Evolutionary conservation across 2,797 vertebrate species (phyloP), one percentile per base, ranked within the genome.

Genomic region (Silurus aristotelis): DNA sequence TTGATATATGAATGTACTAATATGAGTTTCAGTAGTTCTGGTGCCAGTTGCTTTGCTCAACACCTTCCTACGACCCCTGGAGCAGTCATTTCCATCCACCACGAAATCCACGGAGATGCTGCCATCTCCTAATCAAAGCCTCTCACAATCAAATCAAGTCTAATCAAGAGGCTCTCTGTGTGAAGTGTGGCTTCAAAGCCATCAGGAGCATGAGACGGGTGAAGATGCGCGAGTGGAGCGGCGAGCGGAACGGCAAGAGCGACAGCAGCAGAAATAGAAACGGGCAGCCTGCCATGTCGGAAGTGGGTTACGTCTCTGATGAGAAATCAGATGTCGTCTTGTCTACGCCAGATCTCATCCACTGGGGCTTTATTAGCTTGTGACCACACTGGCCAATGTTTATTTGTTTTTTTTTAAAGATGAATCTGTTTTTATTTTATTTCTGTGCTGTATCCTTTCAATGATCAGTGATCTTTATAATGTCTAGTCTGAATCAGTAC

Each of bases 231-330:
- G 80, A 68, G 72, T 72, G 4, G 61, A 43, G 31, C 63, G 19
- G 31, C 12, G 27, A 67, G 80, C 2, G 22, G 72, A 68, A 58
- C 70, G 31, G 90, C 87, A 20, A 90, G 85, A 92, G 80, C 89
- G 88, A 93, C 89, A 87, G 77, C 85, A 70, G 68, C 85, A 90
- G 87, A 90, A 91, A 93, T 90, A 52, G 87, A 90, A 84, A 66
- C 87, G 88, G 89, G 83, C 90, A 90, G 88, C 86, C 77, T 87
- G 89, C 92, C 91, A 92, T 87, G 87, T 89, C 66, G 83, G 88
- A 94, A 92, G 38, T 92, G 90, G 92, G 92, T 86, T 93, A 90
- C 60, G 84, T 90, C 91, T 93, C 91, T 86, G 90, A 92, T 92
- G 91, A 91, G 90, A 86, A 88, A 90, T 89, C 91, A 91, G 88